These are phyloP conservation scores for Muschampia plurimacula DNA, from an alignment of 2,888 invertebrate genomes.

Conservation along the genomic window DNA sequence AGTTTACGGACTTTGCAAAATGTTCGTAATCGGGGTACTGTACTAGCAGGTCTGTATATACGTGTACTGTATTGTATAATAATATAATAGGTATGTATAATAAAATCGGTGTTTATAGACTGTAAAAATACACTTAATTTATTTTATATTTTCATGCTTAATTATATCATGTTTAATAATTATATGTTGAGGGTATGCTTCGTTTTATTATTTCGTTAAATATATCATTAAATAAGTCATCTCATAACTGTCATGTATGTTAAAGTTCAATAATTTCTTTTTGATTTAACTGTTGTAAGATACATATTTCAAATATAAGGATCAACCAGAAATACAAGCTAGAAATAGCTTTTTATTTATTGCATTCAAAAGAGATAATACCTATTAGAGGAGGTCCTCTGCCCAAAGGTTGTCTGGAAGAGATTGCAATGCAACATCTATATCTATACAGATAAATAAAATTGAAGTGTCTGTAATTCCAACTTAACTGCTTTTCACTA, in stretches of 20 bases:
- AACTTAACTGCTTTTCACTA: too few species aligned
- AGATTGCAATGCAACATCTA: too few species aligned
- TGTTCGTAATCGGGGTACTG: too few species aligned
- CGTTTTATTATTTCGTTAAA: neutral
- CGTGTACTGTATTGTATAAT: too few species aligned
- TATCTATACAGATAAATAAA: too few species aligned
- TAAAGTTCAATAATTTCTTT: neutral
- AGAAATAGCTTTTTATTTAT: too few species aligned
- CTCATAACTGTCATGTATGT: neutral
- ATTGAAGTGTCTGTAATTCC: too few species aligned
- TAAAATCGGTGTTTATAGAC: slow-evolving; percentile 27
- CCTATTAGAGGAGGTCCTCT: neutral
- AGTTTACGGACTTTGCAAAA: too few species aligned
- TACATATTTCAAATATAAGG: neutral
- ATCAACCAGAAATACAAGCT: neutral
- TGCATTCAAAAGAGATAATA: too few species aligned
- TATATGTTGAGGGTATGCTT: neutral
- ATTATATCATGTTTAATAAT: neutral
- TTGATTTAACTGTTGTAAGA: neutral
- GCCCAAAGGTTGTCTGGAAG: too few species aligned
- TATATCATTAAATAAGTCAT: neutral
- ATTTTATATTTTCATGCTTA: neutral
- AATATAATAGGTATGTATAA: slow-evolving; percentile 12
- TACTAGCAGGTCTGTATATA: too few species aligned
- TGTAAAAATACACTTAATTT: slow-evolving; percentile 13